Conservation (phyloP, 2,888 invertebrate genomes). For the Beris chalybata region DNA sequence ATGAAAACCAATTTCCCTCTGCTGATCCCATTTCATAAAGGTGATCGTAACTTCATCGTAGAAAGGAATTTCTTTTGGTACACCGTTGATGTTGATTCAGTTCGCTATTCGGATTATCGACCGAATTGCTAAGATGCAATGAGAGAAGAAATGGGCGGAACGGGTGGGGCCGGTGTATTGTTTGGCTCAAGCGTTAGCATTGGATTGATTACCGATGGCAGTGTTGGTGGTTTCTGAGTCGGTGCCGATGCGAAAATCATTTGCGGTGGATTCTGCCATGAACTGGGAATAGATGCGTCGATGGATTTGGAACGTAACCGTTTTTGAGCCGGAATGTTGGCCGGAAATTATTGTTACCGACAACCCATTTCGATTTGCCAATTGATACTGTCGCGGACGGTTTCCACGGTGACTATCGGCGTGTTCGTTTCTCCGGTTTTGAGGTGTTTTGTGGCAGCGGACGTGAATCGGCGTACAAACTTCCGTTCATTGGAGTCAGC, state of each 20-base stretch:
- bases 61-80: constrained; percentile 76
- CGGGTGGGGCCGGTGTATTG: constrained; percentile 6
- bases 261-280: constrained; percentile 41
- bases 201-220: constrained; percentile 37
- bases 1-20: constrained; percentile 81
- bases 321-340: background rate
- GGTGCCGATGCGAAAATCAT: constrained; percentile 35
- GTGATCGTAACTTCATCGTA: constrained; percentile 84
- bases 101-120: constrained; percentile 65
- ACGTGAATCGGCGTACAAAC: constrained; percentile 6
- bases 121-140: constrained; percentile 50
- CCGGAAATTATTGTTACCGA: constrained; percentile 11
- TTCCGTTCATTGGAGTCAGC: constrained; percentile 30
- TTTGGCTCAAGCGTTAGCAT: constrained; percentile 40
- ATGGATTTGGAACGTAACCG: constrained; percentile 37
- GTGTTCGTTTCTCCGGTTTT: constrained; percentile 26
- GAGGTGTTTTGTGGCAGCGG: background rate
- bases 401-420: constrained; percentile 37
- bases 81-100: constrained; percentile 79
- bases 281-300: constrained; percentile 37
- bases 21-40: constrained; percentile 83
- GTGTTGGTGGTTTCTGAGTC: constrained; percentile 45
- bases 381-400: background rate
- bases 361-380: constrained; percentile 16
- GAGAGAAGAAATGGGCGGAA: constrained; percentile 31